Conservation (phyloP, 1,140 invertebrate genomes). For the Drosophila nigrodunni region DNA sequence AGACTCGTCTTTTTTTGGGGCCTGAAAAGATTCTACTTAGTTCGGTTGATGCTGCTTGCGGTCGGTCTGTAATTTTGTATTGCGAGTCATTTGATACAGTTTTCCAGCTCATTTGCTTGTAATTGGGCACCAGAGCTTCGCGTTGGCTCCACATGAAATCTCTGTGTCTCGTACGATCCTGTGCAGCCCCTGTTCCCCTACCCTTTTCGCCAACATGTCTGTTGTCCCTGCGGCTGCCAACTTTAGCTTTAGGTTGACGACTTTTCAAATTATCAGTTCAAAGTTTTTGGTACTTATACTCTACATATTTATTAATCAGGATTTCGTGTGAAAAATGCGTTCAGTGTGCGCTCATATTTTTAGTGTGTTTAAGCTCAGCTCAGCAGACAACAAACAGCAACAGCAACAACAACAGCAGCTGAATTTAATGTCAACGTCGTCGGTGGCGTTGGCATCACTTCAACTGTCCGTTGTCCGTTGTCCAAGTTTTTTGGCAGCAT, state of each 20-base stretch:
- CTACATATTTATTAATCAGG: conserved; percentile 73
- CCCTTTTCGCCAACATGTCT: not conserved
- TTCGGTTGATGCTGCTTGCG: conserved; percentile 33
- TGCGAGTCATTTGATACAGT: conserved; percentile 82
- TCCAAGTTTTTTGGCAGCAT: conserved; percentile 24
- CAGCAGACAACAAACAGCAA: conserved; percentile 55
- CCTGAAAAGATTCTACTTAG: conserved; percentile 48
- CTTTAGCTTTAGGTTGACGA: conserved; percentile 75
- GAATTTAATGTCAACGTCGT: conserved; percentile 78
- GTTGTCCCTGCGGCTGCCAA: conserved; percentile 24
- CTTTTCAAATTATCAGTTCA: conserved; percentile 80
- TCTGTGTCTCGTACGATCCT: not conserved
- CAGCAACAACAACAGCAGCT: conserved; percentile 14
- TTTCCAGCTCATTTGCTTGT: conserved; percentile 84
- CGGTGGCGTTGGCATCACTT: conserved; percentile 81
- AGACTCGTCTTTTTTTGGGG: conserved; percentile 36
- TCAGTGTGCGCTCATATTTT: conserved; percentile 47
- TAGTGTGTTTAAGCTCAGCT: conserved; percentile 59
- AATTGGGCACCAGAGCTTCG: conserved; percentile 74
- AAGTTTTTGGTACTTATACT: conserved; percentile 71
- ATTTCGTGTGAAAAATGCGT: conserved; percentile 81
- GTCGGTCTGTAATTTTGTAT: conserved; percentile 76
- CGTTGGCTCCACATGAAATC: conserved; percentile 63
- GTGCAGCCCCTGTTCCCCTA: not conserved
- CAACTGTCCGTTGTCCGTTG: conserved; percentile 33